A percentile compares a stretch with the other conserved stretches of the same genome.
Conservation (phyloP, 2,113 vertebrate genomes). For the Sinocyclocheilus maitianheensis region DNA sequence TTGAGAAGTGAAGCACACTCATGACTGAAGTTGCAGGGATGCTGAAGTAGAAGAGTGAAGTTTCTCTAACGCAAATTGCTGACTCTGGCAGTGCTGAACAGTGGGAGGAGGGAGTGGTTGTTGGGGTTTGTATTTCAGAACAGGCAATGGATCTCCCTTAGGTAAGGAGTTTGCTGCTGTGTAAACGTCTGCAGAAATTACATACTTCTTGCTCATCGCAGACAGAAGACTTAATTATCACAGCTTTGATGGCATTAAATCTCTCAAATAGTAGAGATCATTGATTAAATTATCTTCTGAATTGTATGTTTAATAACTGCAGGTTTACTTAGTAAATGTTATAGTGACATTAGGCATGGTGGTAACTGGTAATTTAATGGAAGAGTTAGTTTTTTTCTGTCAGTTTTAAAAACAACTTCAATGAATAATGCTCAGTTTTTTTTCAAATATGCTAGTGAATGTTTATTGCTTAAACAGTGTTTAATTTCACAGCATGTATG, state of each 20-base stretch:
- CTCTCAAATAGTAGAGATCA: neutral
- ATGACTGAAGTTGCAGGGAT: constrained; percentile 26
- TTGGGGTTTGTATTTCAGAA: constrained; percentile 5
- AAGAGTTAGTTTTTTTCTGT: no score
- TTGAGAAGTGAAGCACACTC: constrained; percentile 35
- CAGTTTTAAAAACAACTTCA: no score
- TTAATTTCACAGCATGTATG: no score
- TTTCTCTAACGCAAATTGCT: neutral
- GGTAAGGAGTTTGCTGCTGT: neutral
- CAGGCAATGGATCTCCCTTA: neutral
- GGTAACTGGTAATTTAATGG: constrained; percentile 25
- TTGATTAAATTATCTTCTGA: neutral
- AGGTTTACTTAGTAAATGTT: no score
- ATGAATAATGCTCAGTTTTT: no score
- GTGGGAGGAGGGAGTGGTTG: constrained; percentile 25
- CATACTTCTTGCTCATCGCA: neutral
- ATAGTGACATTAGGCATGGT: constrained; percentile 52
- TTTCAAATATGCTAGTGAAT: no score
- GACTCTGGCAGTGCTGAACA: neutral
- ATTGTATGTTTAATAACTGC: neutral
- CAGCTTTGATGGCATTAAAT: neutral
- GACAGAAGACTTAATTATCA: neutral
- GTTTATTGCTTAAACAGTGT: no score
- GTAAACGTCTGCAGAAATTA: neutral
- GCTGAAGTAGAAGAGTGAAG: constrained; percentile 12